Base-by-base conservation (phyloP, 1,140 invertebrate species). In the Trachymyrmex septentrionalis region DNA sequence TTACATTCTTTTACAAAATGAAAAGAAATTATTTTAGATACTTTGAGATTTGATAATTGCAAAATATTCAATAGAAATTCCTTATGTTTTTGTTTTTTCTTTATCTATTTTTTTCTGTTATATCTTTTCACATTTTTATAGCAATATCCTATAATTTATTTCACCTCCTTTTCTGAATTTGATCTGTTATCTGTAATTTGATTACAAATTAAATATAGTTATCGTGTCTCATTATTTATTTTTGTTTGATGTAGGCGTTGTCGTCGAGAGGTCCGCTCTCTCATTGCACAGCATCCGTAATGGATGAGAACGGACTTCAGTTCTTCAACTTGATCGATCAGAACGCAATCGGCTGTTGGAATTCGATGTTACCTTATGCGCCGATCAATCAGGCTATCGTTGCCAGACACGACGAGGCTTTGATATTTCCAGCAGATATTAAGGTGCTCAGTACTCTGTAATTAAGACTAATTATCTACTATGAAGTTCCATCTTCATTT, bases 291-390 rank as follows among this genome's bases (percentile, higher is more conserved):
- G 91, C 97, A 0, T 96, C 97, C 84, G 96, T 97, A 3, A 97
- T 98, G 96, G 96, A 97, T 88, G 96, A 97, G 10, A 94, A 93
- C 87, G 97, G 97, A 16, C 93, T 98, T 2, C 97, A 97, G 94
- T 96, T 98, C 57, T 98, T 97, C 92, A 97, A 97, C 93, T 94
- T 98, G 63, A 96, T 98, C 69, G 97, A 98, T 93, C 97, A 97
- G 89, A 98, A 98, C 87, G 97, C 97, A 2, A 96, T 98, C 0
- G 97, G 97, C 14, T 98, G 97, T 92, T 98, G 97, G 97, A 97
- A 97, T 90, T 97, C 96, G 0, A 93, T 94, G 5, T 94, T 96
- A 69, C 96, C 97, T 0, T 97, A 97, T 75, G 95, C 95, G 16
- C 95, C 96, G 1, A 95, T 96, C 66, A 97, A 97, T 94, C 96